These are phyloP conservation scores for Heteractis magnifica DNA, from an alignment of 92 coral and sea anemone species.

Conservation along the genomic window DNA sequence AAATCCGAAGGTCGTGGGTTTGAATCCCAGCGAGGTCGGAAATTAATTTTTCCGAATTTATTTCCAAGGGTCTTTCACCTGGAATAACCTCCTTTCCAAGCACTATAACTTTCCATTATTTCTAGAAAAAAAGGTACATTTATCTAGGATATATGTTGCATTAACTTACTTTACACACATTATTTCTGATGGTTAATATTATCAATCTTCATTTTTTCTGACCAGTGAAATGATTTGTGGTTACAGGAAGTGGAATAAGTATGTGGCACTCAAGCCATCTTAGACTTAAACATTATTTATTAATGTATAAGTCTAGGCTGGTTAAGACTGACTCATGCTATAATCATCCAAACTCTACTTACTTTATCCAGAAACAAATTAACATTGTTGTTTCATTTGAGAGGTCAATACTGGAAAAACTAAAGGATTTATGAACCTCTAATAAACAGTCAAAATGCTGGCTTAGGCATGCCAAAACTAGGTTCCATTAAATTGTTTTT, in stretches of 20 bases:
- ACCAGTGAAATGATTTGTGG: neutral
- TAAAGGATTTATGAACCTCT: too few species aligned
- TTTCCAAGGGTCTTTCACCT: too few species aligned
- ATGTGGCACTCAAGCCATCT: slow-evolving; percentile 24
- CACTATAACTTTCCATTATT: too few species aligned
- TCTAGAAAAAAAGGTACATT: slow-evolving; percentile 20
- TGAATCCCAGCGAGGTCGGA: too few species aligned
- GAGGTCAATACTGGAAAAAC: neutral
- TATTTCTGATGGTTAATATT: too few species aligned
- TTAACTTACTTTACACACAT: neutral
- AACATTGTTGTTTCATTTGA: neutral
- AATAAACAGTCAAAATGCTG: too few species aligned
- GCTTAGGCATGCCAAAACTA: too few species aligned
- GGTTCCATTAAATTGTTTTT: too few species aligned
- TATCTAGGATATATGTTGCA: neutral
- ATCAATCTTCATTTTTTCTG: too few species aligned
- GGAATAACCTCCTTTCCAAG: too few species aligned
- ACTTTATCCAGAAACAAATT: neutral
- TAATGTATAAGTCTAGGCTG: slow-evolving; percentile 51
- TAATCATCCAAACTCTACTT: neutral
- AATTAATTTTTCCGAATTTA: too few species aligned
- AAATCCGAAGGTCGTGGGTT: too few species aligned
- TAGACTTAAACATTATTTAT: slow-evolving; percentile 26
- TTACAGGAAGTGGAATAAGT: neutral
- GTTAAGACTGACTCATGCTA: slow-evolving; percentile 29